A percentile compares a stretch with the other conserved stretches of the same genome.
Conservation (phyloP, 2,797 vertebrate genomes). For the Xenentodon cancila region DNA sequence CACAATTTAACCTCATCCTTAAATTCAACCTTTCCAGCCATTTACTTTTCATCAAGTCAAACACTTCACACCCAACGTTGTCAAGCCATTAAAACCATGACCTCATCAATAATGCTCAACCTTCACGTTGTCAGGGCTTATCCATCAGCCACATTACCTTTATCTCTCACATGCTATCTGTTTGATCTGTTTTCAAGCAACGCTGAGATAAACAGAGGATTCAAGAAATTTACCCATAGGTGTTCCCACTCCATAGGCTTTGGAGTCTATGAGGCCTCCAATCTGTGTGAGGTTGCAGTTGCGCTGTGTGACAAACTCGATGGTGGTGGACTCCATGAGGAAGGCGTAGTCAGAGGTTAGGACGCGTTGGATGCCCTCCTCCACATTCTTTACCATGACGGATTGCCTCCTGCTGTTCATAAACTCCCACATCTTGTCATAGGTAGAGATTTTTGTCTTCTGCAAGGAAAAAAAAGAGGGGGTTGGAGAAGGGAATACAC, state of each 20-base stretch:
- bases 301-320: conserved; percentile 96
- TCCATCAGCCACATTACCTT: conserved; percentile 46
- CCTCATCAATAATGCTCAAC: conserved; percentile 67
- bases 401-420: conserved; percentile 97
- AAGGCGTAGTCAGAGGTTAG: conserved; percentile 97
- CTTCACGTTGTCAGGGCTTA: conserved; percentile 33
- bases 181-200: background rate
- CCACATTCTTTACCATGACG: conserved; percentile 95
- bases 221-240: conserved; percentile 88
- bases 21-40: conserved; percentile 57
- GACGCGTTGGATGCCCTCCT: conserved; percentile 94
- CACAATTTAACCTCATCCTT: conserved; percentile 62
- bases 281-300: conserved; percentile 99
- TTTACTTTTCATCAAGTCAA: conserved; percentile 60
- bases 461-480: conserved; percentile 56
- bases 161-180: conserved; percentile 18
- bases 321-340: conserved; percentile 98
- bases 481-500: too few relatives aligned
- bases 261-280: conserved; percentile 97
- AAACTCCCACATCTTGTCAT: conserved; percentile 99
- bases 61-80: conserved; percentile 50
- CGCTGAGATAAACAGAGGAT: background rate
- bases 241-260: conserved; percentile 97
- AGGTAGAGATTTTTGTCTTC: conserved; percentile 98
- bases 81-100: conserved; percentile 37